These are phyloP conservation scores for Hippopotamus amphibius DNA, from an alignment of 2,113 vertebrate genomes.

Conservation along the genomic window DNA sequence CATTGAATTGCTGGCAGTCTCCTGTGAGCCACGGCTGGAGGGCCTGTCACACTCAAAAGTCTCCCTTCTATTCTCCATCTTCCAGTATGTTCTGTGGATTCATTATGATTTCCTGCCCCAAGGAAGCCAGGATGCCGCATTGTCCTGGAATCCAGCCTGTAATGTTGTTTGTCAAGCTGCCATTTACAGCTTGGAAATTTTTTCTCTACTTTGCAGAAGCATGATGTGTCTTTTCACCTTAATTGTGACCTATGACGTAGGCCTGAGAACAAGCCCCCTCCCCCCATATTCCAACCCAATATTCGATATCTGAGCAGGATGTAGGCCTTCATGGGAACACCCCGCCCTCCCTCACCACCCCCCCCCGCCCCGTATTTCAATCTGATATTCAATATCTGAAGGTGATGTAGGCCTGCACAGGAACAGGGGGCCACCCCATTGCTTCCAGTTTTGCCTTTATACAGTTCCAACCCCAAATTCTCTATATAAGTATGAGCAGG, in stretches of 20 bases:
- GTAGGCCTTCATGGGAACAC: neutral
- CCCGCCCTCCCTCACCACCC: no score
- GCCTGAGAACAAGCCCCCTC: neutral
- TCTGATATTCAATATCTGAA: neutral
- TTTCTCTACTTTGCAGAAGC: constrained; percentile 63
- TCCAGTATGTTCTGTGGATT: constrained; percentile 19
- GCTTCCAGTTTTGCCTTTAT: neutral
- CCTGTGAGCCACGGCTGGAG: neutral
- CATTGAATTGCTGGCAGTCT: neutral
- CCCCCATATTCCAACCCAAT: neutral
- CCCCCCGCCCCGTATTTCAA: neutral
- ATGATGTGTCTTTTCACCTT: neutral
- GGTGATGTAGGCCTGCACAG: neutral
- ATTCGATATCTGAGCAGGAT: no score
- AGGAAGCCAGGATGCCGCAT: constrained; percentile 31
- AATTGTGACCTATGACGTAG: neutral
- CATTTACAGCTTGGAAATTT: constrained; percentile 52
- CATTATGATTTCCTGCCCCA: constrained; percentile 55
- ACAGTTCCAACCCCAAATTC: neutral
- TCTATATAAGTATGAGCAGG: neutral
- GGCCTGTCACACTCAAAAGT: neutral
- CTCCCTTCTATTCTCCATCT: constrained; percentile 43
- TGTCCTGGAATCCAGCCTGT: constrained; percentile 50
- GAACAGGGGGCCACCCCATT: neutral
- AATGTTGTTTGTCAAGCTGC: constrained; percentile 68